These are phyloP conservation scores for Microplitis deprimator DNA, from an alignment of 2,888 invertebrate species.

Conservation along the genomic window DNA sequence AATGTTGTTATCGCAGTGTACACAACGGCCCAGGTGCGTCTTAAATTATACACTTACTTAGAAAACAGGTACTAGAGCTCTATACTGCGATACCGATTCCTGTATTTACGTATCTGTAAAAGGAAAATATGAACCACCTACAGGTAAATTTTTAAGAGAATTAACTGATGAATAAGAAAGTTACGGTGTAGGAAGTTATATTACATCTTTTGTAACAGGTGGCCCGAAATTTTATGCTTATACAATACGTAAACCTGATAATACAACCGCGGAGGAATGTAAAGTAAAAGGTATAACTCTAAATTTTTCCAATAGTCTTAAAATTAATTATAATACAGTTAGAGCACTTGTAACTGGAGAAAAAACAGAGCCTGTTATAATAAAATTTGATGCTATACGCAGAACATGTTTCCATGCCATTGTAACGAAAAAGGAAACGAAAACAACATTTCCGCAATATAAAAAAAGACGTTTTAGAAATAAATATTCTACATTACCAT, in stretches of 20 bases:
- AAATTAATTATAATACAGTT: too few relatives aligned
- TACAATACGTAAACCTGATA: constrained; percentile 43
- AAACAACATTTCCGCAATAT: too few relatives aligned
- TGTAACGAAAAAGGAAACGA: too few relatives aligned
- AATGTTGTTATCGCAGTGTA: constrained; percentile 64
- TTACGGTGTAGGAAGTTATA: constrained; percentile 55
- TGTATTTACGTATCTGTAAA: constrained; percentile 56
- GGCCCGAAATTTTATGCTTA: constrained; percentile 65
- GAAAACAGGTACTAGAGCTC: constrained; percentile 54
- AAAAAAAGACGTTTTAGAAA: too few relatives aligned
- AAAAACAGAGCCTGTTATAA: too few relatives aligned
- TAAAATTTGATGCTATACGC: too few relatives aligned
- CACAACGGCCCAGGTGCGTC: constrained; percentile 61
- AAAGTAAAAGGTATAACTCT: constrained; percentile 45
- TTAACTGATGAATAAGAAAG: constrained; percentile 62
- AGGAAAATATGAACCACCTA: constrained; percentile 48
- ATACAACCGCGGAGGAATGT: constrained; percentile 35
- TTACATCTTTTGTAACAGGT: constrained; percentile 60
- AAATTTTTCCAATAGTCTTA: constrained; percentile 27
- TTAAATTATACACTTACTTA: constrained; percentile 61
- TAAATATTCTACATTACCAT: too few relatives aligned
- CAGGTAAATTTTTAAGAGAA: constrained; percentile 60
- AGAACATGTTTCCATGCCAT: too few relatives aligned
- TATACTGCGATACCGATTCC: constrained; percentile 67
- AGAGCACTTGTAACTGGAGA: too few relatives aligned